These are phyloP conservation scores for Plebejus anna DNA, from an alignment of 2,888 invertebrate genomes.

Conservation along the genomic window DNA sequence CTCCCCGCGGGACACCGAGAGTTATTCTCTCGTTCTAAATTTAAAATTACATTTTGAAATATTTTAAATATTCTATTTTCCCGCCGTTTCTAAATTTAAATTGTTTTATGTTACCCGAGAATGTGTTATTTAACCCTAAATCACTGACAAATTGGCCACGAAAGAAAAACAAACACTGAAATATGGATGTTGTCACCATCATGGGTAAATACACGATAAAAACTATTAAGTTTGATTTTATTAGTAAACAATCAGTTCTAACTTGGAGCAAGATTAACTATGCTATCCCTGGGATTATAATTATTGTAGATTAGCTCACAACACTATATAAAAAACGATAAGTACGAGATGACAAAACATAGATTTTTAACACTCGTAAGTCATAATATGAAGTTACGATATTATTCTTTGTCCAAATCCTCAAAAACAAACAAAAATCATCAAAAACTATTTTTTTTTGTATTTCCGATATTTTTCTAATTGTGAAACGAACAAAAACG, in stretches of 20 bases:
- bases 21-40: constrained; percentile 79
- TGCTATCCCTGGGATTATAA: neutral
- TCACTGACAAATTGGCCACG: constrained; percentile 7
- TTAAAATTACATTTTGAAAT: constrained; percentile 77
- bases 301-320: neutral
- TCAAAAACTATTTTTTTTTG: too few species aligned
- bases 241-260: neutral
- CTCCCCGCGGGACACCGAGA: constrained; percentile 77
- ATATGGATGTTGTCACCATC: neutral
- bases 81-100: constrained; percentile 37
- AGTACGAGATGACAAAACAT: too few species aligned
- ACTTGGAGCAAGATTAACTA: neutral
- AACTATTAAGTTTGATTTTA: neutral
- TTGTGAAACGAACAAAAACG: neutral
- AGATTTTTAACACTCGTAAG: too few species aligned
- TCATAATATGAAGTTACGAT: too few species aligned
- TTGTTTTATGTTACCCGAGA: constrained; percentile 5
- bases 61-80: constrained; percentile 64
- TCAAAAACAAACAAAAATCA: too few species aligned
- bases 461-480: neutral
- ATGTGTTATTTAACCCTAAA: constrained; percentile 18
- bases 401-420: too few species aligned
- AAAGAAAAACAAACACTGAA: neutral
- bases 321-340: too few species aligned
- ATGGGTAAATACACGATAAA: neutral